phyloP scores from a whole-genome alignment of 2,113 vertebrate genomes.

The Megalops atlanticus region DNA sequence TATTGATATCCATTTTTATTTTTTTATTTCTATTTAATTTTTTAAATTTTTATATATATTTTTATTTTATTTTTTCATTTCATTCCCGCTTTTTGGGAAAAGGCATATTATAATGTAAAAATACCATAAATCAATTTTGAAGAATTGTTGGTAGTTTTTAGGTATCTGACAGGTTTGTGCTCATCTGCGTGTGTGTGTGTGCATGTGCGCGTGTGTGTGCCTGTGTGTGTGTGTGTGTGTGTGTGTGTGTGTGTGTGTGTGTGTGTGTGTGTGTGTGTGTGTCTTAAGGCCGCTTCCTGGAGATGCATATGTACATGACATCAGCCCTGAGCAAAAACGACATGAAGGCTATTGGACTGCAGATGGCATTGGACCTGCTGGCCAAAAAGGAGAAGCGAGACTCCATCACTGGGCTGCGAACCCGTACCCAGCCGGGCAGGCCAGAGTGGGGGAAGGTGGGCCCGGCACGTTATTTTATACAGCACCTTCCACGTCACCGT shows the following conservation, averaged over 20 bases:
- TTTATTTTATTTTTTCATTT: too few species aligned
- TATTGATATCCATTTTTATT: too few species aligned
- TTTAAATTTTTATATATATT: too few species aligned
- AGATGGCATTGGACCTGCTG: slow-evolving; percentile 87
- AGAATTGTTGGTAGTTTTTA: too few species aligned
- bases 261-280: neutral
- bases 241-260: slow-evolving; percentile 2
- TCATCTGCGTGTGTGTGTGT: neutral
- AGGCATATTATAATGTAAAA: too few species aligned
- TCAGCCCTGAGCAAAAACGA: slow-evolving; percentile 83
- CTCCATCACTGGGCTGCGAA: slow-evolving; percentile 82
- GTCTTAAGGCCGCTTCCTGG: slow-evolving; percentile 77
- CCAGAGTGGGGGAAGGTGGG: slow-evolving; percentile 83
- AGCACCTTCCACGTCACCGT: neutral
- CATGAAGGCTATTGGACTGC: slow-evolving; percentile 86
- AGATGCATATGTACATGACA: slow-evolving; percentile 91
- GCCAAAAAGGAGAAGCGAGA: slow-evolving; percentile 83
- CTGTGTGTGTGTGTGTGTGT: slow-evolving; percentile 5
- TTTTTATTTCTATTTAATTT: too few species aligned
- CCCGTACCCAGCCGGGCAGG: slow-evolving; percentile 79
- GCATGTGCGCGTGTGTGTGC: neutral
- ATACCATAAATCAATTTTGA: too few species aligned
- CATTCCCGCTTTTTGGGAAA: too few species aligned
- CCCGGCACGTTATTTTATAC: neutral
- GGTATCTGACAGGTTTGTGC: neutral